Evolutionary conservation across 1,140 invertebrate species (phyloP), one percentile per base, ranked within the genome.

Genomic region (Ptiloglossa arizonensis): DNA sequence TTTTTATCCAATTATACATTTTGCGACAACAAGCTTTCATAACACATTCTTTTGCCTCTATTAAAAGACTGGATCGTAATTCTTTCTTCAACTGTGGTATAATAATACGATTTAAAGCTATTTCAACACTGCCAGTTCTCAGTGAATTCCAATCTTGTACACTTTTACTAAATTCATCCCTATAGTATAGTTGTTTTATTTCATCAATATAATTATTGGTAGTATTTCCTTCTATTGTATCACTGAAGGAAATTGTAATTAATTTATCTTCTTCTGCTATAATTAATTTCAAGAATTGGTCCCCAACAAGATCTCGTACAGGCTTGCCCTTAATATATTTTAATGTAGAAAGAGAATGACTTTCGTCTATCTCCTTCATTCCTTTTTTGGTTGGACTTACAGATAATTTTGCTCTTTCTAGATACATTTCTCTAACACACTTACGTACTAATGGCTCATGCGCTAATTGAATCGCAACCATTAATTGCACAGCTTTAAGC

Each of bases 281-380:
- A 0, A 93, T 87, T 27, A 98, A 89, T 87, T 97, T 96, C 2
- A 99, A 93, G 91, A 96, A 99, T 88, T 99, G 97, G 84, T 99
- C 98, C 1, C 96, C 96, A 6, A 95, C 94, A 11, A 99, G 93
- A 90, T 99, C 97, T 13, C 95, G 94, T 0, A 99, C 97, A 0
- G 98, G 98, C 90, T 99, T 99, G 87, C 98, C 96, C 87, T 97
- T 97, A 9, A 99, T 86, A 90, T 99, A 99, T 87, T 99, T 99
- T 94, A 99, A 95, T 89, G 94, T 93, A 82, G 95, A 98, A 76
- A 97, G 97, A 0, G 96, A 94, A 92, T 99, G 98, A 79, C 96
- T 95, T 92, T 99, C 99, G 87, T 98, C 98, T 81, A 98, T 98
- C 82, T 98, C 96, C 92, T 98, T 98, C 2, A 97, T 91, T 1